phyloP scores from a whole-genome alignment of 2,113 vertebrate genomes.

The human region DNA sequence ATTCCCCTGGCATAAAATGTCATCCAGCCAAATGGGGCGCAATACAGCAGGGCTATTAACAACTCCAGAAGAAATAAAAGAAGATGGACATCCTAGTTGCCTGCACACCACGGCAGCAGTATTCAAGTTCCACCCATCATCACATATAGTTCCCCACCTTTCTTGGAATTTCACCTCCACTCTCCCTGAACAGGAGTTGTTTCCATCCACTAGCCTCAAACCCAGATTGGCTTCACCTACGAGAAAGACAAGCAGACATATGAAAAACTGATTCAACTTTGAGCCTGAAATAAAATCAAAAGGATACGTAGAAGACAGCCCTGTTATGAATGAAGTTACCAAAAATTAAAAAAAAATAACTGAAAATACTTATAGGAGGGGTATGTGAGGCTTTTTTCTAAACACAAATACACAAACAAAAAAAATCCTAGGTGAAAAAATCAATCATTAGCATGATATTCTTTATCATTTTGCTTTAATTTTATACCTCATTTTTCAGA shows the following conservation, averaged over 20 bases:
- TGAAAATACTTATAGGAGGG: neutral
- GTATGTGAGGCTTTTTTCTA: neutral
- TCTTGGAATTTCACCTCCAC: neutral
- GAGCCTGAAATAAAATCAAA: neutral
- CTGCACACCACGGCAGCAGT: neutral
- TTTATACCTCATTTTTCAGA: neutral
- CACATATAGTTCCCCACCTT: neutral
- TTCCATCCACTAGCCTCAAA: neutral
- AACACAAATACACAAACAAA: neutral
- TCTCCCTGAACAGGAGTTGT: neutral
- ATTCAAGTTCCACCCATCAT: neutral
- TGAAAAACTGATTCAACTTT: neutral
- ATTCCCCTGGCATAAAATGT: slow-evolving; percentile 41
- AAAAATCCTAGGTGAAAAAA: neutral
- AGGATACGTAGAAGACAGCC: neutral
- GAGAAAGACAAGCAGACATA: neutral
- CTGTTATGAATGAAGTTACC: neutral
- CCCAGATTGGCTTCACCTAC: neutral
- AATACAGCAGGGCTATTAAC: neutral
- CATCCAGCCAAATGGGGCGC: slow-evolving; percentile 25
- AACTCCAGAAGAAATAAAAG: neutral
- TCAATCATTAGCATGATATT: neutral
- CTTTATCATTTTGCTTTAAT: neutral
- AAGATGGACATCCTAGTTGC: neutral
- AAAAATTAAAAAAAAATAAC: neutral